Conservation (phyloP, 2,797 vertebrate species). For the Coilia nasus region DNA sequence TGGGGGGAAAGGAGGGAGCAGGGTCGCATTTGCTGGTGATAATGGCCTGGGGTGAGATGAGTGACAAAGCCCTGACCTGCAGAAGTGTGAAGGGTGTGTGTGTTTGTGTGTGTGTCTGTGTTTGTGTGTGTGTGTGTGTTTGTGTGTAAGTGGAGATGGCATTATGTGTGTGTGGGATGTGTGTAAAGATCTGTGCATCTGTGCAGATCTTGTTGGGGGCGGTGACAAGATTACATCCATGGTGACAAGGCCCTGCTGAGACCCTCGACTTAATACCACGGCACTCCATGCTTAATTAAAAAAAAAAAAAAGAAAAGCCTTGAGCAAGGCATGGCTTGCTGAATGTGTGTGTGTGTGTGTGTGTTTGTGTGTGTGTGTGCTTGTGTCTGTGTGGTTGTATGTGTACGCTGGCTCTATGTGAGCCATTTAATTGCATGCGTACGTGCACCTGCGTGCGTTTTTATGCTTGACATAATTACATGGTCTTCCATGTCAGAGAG, state of each 20-base stretch:
- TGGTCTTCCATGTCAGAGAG: background rate
- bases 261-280: constrained; percentile 52
- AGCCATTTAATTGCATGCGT: background rate
- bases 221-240: constrained; percentile 56
- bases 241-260: constrained; percentile 54
- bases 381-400: background rate
- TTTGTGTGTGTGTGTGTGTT: background rate
- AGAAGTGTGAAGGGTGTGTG: background rate
- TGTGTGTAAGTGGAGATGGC: background rate
- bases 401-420: background rate
- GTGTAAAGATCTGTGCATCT: background rate
- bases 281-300: constrained; percentile 63
- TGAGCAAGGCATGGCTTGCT: constrained; percentile 21
- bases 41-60: constrained; percentile 27
- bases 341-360: background rate
- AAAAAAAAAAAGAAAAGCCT: constrained; percentile 28
- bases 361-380: background rate
- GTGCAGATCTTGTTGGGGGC: background rate
- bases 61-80: constrained; percentile 44
- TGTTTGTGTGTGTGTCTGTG: too few relatives aligned
- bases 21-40: constrained; percentile 43
- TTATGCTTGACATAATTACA: background rate
- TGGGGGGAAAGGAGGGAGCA: constrained; percentile 24
- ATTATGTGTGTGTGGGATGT: background rate
- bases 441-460: background rate